Evolutionary conservation across 1,140 invertebrate species (phyloP).

Genomic region (Trypoxylus dichotomus): DNA sequence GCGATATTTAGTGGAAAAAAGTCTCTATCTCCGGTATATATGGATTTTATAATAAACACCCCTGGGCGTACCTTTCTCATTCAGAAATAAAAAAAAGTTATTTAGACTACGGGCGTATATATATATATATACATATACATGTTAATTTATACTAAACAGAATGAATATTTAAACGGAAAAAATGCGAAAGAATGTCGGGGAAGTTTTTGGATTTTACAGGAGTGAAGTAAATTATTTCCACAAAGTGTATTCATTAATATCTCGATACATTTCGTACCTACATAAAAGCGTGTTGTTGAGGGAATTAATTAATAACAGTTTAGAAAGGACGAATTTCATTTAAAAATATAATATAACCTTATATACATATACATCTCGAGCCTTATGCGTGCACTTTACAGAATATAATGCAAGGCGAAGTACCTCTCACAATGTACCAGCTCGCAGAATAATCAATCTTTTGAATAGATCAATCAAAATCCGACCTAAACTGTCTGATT

Average conservation of each 20-base stretch:
- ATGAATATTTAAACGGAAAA: neutral
- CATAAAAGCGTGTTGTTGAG: neutral
- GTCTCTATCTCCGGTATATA: neutral
- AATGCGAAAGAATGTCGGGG: neutral
- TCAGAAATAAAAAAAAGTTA: neutral
- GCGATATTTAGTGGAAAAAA: neutral
- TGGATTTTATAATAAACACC: neutral
- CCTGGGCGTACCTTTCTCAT: neutral
- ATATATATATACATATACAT: neutral
- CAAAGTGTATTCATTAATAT: neutral
- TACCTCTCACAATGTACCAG: slow-evolving; percentile 42
- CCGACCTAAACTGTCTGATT: slow-evolving; percentile 50
- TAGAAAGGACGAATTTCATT: slow-evolving; percentile 16
- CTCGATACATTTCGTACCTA: neutral
- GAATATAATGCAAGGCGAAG: slow-evolving; percentile 43
- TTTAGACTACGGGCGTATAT: neutral
- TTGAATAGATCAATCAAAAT: slow-evolving; percentile 54
- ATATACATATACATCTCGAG: neutral
- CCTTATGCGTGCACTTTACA: slow-evolving; percentile 1
- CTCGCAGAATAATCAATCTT: slow-evolving; percentile 51
- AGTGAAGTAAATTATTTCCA: neutral
- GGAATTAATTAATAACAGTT: slow-evolving; percentile 1
- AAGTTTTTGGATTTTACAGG: neutral
- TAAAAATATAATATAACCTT: slow-evolving; percentile 2
- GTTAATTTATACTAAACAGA: neutral